phyloP scores from a whole-genome alignment of 2,113 vertebrate genomes.

The Oryzias curvinotus region DNA sequence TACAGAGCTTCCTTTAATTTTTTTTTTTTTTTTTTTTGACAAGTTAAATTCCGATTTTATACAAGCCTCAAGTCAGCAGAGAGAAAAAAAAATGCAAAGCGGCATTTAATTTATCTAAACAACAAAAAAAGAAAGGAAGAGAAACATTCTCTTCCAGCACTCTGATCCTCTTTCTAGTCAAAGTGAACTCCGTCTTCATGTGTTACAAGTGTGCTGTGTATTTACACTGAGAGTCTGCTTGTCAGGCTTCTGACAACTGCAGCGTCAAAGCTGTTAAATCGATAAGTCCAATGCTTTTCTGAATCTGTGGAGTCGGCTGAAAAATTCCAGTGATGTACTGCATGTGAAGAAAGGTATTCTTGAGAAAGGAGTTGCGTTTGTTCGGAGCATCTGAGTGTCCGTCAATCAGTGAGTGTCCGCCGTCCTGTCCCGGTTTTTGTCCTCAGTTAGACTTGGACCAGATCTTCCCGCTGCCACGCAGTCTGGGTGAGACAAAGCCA shows the following conservation, averaged over 20 bases:
- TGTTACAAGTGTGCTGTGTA: slow-evolving; percentile 22
- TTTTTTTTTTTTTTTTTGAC: slow-evolving; percentile 53
- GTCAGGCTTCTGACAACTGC: slow-evolving; percentile 28
- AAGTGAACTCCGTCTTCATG: slow-evolving; percentile 37
- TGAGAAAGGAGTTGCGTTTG: slow-evolving; percentile 26
- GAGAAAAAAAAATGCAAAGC: slow-evolving; percentile 51
- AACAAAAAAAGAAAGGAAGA: slow-evolving; percentile 45
- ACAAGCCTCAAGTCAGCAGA: slow-evolving; percentile 60
- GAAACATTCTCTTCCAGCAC: slow-evolving; percentile 36
- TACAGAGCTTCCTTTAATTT: slow-evolving; percentile 63
- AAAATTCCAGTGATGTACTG: slow-evolving; percentile 47
- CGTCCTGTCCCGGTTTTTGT: slow-evolving; percentile 10
- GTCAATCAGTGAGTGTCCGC: slow-evolving; percentile 40
- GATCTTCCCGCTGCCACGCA: slow-evolving; percentile 96
- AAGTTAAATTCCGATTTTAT: slow-evolving; percentile 65
- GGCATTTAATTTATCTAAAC: slow-evolving; percentile 58
- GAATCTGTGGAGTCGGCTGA: slow-evolving; percentile 34
- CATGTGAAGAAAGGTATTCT: slow-evolving; percentile 12
- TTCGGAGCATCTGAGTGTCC: slow-evolving; percentile 30
- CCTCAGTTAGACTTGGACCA: slow-evolving; percentile 97
- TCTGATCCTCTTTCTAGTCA: slow-evolving; percentile 47
- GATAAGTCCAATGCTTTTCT: slow-evolving; percentile 40
- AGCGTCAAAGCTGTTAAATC: slow-evolving; percentile 40
- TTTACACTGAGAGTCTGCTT: slow-evolving; percentile 31
- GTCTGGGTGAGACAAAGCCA: slow-evolving; percentile 70